phyloP scores from a whole-genome alignment of 1,140 invertebrate genomes.

The Ceratitis capitata region DNA sequence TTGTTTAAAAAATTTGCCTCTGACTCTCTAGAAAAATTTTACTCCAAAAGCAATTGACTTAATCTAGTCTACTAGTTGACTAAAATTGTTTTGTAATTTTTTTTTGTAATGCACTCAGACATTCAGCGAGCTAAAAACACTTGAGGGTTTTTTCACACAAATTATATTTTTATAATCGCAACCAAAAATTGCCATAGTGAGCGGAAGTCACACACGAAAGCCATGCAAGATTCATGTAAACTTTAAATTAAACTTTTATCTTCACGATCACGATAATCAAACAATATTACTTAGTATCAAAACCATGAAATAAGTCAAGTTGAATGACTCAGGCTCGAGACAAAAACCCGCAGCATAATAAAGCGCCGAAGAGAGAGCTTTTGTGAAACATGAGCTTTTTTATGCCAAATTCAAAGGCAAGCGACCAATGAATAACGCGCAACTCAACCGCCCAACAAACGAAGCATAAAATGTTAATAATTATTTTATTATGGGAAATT shows the following conservation, averaged over 20 bases:
- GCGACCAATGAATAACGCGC: neutral
- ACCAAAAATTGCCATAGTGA: neutral
- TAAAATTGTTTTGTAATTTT: too few species aligned
- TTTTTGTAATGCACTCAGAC: too few species aligned
- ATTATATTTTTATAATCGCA: neutral
- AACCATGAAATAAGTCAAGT: neutral
- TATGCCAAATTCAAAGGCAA: neutral
- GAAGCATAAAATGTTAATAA: neutral
- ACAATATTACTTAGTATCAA: neutral
- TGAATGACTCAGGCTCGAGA: neutral
- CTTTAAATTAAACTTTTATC: slow-evolving; percentile 7
- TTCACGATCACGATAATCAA: neutral
- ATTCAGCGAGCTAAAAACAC: too few species aligned
- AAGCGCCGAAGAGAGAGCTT: slow-evolving; percentile 8
- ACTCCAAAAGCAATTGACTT: too few species aligned
- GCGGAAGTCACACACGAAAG: neutral
- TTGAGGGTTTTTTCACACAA: neutral
- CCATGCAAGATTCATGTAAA: neutral
- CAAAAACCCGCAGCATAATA: neutral
- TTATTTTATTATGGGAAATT: neutral
- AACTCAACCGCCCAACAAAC: too few species aligned
- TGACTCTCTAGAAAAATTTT: too few species aligned
- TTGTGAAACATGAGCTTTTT: neutral
- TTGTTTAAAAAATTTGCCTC: too few species aligned
- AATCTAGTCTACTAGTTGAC: too few species aligned